Evolutionary conservation across 2,888 invertebrate species (phyloP).

Genomic region (Himalopsyche tibetana): DNA sequence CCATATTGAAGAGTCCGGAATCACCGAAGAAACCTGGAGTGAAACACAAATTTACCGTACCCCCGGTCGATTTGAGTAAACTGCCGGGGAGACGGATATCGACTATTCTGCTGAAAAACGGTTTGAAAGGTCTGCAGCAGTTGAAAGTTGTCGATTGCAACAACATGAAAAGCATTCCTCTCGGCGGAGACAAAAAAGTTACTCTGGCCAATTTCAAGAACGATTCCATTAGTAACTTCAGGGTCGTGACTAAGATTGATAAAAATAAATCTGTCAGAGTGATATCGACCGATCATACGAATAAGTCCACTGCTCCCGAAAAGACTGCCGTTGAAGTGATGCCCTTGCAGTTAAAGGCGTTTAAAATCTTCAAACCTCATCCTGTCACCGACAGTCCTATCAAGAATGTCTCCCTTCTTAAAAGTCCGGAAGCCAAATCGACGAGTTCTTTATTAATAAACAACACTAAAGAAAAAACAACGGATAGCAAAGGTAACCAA

Average conservation of each 20-base stretch:
- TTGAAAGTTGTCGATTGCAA: not conserved
- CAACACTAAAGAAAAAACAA: not conserved
- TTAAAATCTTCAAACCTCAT: not conserved
- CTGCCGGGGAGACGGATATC: not conserved
- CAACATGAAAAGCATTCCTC: not conserved
- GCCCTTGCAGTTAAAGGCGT: not conserved
- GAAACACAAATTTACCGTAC: not conserved
- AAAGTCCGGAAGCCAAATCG: not conserved
- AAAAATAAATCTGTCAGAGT: conserved; percentile 12
- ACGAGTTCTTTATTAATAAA: not conserved
- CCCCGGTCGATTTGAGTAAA: not conserved
- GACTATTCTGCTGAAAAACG: not conserved
- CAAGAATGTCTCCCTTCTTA: not conserved
- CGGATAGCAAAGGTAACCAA: not conserved
- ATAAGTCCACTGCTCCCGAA: not conserved
- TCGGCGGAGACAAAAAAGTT: not conserved
- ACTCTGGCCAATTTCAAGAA: not conserved
- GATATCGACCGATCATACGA: not conserved
- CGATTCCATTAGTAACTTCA: not conserved
- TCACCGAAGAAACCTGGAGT: too few relatives aligned
- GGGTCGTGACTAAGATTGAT: not conserved
- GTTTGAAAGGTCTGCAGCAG: not conserved
- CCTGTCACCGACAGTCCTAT: too few relatives aligned
- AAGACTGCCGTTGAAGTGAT: not conserved
- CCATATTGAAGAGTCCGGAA: too few relatives aligned